Base-by-base conservation (phyloP, 1,140 invertebrate genomes). In the Drosophila busckii region DNA sequence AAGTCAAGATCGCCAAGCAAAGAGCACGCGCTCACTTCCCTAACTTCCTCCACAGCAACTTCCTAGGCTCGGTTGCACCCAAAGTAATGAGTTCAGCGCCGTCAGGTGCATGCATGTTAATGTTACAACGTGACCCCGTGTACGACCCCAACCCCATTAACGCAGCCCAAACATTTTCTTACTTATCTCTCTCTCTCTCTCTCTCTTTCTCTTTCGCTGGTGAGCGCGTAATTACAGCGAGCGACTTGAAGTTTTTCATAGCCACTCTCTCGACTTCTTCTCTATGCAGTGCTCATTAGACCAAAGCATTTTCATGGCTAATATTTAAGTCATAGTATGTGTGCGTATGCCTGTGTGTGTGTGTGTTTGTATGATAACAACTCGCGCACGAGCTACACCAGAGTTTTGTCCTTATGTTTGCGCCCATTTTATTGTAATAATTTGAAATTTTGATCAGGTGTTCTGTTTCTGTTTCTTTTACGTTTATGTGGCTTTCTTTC, bases 371-470 rank as follows among this genome's bases (percentile, higher is more conserved):
- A 32, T 62, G 59, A 62, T 62, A 62, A 58, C 53, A 62, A 62
- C 59, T 67, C 50, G 53, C 55, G 73, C 73, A 80, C 73, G 73
- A 80, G 70, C 70, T 76, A 71, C 35, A 54, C 26, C 50, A 16
- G 41, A 53, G 15, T 45, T 68, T 64, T 80, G 73, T 80, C 75
- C 75, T 80, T 82, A 54, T 78, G 73, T 46, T 80, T 68, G 52
- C n/a, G 67, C 35, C 25, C 56, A 78, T 63, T 78, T 80, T 69
- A 69, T 50, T 62, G 73, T 78, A 80, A 69, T 80, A 82, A 80
- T 80, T 80, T 80, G 75, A 80, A 80, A 80, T 80, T 73, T 80
- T 80, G 73, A 80, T 80, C 73, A 80, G 73, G 73, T 80, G 73
- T 80, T 82, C 78, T 50, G 52, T 59, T 78, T 73, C n/a, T 34